Base-by-base conservation (phyloP, 2,888 invertebrate species). In the Dicyrtomina minuta region DNA sequence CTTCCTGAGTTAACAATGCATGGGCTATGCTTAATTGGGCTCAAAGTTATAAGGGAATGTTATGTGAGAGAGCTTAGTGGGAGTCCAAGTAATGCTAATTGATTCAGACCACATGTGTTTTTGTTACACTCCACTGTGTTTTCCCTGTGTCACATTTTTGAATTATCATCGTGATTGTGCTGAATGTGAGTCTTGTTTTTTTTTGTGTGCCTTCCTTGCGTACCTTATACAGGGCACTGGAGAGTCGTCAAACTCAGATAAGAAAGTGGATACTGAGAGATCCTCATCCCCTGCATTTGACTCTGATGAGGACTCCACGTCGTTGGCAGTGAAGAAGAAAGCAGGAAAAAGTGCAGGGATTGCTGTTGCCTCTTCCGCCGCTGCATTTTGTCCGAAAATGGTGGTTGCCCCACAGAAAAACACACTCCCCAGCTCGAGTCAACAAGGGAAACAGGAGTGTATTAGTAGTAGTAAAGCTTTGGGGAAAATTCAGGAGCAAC, bases 201-300 rank as follows among this genome's bases (percentile, higher is more conserved):
- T n/a, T 5, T 49, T 49, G 2, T 15, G 3, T 49, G 10, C 2
- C 17, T n/a, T n/a, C n/a, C n/a, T n/a, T n/a, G n/a, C n/a, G n/a
- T n/a, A n/a, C n/a, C 22, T 20, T 53, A 8, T 13, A 15, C 24
- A 61, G 33, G 64, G 73, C 10, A 72, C 66, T 33, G 71, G 72
- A 5, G 76, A 77, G 20, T 72, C 75, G 12, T 67, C 70, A 24
- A 73, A 73, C 46, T 70, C 66, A n/a, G 75, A 70, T 53, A 71
- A 72, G 49, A 78, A 78, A 64, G 74, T 70, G 17, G 78, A 78
- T 27, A 76, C 88, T 5, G 92, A 92, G 79, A 85, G 95, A 51
- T 95, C 95, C 0, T 95, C 95, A 79, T 95, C 95, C 81, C 89
- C 93, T 0, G 94, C 93, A 0, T 96, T 96, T 81, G 96, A 96